Evolutionary conservation across 2,113 vertebrate genomes (phyloP).

Genomic region (Sylvia atricapilla): DNA sequence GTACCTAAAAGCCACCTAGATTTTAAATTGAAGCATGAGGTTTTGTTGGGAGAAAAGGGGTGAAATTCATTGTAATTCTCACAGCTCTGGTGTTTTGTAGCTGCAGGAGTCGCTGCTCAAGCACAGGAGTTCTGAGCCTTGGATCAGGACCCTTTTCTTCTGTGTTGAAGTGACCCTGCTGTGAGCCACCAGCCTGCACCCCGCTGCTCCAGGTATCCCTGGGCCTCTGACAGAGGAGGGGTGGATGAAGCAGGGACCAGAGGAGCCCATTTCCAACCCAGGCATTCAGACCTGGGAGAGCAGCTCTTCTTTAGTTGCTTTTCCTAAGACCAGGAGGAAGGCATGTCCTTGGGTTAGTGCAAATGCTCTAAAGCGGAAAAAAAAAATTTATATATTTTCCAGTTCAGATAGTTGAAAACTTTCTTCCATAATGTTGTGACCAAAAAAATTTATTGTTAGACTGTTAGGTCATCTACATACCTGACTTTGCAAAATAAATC

Average conservation of each 20-base stretch:
- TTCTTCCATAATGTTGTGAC: not conserved
- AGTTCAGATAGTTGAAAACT: not conserved
- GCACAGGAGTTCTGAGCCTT: not conserved
- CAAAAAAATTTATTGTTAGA: not conserved
- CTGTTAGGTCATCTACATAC: not conserved
- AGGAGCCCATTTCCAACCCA: not conserved
- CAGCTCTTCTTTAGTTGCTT: not conserved
- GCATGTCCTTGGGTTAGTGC: not conserved
- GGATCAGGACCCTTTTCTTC: not conserved
- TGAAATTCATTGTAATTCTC: not conserved
- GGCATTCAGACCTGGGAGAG: accelerated
- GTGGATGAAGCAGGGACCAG: not conserved
- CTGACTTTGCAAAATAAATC: not conserved
- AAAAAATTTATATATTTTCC: not conserved
- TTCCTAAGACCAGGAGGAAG: not conserved
- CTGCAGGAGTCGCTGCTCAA: not conserved
- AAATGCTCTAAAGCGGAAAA: not conserved
- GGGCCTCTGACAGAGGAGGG: not conserved
- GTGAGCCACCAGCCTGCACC: not conserved
- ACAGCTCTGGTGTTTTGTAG: not conserved
- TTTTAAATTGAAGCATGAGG: not conserved
- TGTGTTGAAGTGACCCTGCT: not conserved
- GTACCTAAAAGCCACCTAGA: not conserved
- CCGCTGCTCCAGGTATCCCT: not conserved
- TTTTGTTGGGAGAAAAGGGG: not conserved